Base-by-base conservation (phyloP, 1,140 invertebrate genomes). In the Mya arenaria region DNA sequence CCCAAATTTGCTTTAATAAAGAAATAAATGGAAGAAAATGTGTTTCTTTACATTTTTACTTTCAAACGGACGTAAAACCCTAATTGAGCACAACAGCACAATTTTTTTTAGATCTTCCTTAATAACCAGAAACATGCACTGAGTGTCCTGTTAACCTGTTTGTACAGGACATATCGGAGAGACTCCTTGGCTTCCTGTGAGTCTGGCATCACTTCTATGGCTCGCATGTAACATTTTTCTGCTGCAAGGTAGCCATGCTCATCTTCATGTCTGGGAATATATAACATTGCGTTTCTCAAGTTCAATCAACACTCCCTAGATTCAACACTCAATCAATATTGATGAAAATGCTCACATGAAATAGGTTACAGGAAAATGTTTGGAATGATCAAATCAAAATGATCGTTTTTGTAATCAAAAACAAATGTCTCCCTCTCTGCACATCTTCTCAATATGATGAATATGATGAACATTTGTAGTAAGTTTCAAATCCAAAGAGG, bases 141-240 rank as follows among this genome's bases (percentile, higher is more conserved):
- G n/a, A 10, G 10, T 13, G 10, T 48, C 6, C 19, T 58, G 32
- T 32, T 32, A 44, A 69, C 83, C 71, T 69, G 30, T 52, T 74
- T 77, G 32, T 62, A 62, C 25, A 81, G 69, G 15, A 82, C 10
- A 68, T 98, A 97, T n/a, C 96, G 96, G 94, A 98, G 95, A 92
- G 97, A 98, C 92, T 97, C 97, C 69, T 96, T 95, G 55, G 97
- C 97, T 94, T 98, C 98, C 17, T 95, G 95, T 93, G 98, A 97
- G 77, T 95, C 96, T 30, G 96, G 96, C 93, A 98, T 97, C 25
- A 97, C 91, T 90, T 97, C 96, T 39, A 98, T 92, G 3, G 97
- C 97, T 34, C 95, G 95, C 92, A 98, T 96, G 93, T 98, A 98
- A 93, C 98, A 97, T 87, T 97, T 96, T 87, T 98, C 96, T 4